Evolutionary conservation across 2,888 invertebrate genomes (phyloP).

Genomic region (Pegoplata infirma): DNA sequence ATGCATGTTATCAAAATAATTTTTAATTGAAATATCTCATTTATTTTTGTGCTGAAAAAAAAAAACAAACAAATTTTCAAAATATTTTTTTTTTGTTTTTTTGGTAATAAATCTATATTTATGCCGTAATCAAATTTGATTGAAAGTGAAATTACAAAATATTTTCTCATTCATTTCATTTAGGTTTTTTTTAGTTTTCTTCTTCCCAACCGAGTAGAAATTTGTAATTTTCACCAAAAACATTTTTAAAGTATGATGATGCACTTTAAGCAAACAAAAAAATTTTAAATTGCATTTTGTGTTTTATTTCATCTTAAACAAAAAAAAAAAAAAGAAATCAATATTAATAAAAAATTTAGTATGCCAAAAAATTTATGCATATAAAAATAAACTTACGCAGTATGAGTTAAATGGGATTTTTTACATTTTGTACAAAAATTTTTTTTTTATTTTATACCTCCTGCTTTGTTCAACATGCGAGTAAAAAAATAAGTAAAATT

Average conservation of each 20-base stretch:
- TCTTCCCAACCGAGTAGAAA: no score
- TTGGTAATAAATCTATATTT: background rate
- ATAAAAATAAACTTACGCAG: background rate
- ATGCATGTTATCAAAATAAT: no score
- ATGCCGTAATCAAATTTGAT: conserved; percentile 19
- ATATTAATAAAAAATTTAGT: background rate
- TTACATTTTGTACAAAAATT: no score
- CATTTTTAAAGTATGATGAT: background rate
- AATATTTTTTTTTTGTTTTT: no score
- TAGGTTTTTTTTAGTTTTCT: no score
- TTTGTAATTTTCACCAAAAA: no score
- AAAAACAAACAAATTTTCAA: no score
- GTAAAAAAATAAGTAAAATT: no score
- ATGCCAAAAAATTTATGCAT: background rate
- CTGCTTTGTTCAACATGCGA: background rate
- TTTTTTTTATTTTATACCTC: no score
- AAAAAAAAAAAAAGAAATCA: background rate
- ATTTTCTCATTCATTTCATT: no score
- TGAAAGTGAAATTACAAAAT: conserved; percentile 20
- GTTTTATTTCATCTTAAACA: no score
- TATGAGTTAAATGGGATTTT: background rate
- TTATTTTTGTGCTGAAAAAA: background rate
- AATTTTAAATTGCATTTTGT: conserved; percentile 1
- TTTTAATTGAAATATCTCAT: background rate
- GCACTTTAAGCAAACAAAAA: background rate